phyloP scores from a whole-genome alignment of 2,113 vertebrate genomes.

The Melozone crissalis region DNA sequence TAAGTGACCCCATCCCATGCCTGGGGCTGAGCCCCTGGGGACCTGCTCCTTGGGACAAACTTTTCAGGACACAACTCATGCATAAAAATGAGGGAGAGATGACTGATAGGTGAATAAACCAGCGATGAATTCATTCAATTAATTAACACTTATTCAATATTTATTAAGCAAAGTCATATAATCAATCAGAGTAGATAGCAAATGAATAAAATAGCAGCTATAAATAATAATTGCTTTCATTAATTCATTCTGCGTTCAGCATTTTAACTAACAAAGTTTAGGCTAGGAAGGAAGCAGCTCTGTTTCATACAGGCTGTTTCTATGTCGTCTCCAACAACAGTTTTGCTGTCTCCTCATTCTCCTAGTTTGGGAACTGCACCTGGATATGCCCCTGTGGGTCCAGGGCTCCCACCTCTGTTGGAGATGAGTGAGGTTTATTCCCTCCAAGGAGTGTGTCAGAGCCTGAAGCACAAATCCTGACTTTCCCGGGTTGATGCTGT shows the following conservation, averaged over 20 bases:
- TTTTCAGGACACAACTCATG: background rate
- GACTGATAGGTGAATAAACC: background rate
- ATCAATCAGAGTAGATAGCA: constrained; percentile 15
- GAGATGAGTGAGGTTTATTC: background rate
- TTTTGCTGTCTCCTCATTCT: background rate
- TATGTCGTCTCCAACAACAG: background rate
- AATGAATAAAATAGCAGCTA: background rate
- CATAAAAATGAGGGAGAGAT: background rate
- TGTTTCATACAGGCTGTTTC: background rate
- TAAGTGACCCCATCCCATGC: constrained; percentile 71
- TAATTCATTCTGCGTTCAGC: background rate
- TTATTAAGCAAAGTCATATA: constrained; percentile 24
- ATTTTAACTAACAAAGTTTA: background rate
- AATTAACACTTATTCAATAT: constrained; percentile 34
- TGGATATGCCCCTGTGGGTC: background rate
- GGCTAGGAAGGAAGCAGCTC: background rate
- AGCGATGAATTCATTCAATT: background rate
- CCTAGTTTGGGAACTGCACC: background rate
- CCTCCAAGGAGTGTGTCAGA: background rate
- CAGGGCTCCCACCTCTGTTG: background rate
- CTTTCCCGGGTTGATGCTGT: background rate
- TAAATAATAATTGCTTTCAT: background rate
- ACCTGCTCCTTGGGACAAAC: background rate
- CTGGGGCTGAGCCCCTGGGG: background rate
- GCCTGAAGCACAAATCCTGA: background rate